Percentiles rank a stretch among this genome's conserved stretches.
phyloP scores from a whole-genome alignment of 2,888 invertebrate genomes.

The Patella depressa region DNA sequence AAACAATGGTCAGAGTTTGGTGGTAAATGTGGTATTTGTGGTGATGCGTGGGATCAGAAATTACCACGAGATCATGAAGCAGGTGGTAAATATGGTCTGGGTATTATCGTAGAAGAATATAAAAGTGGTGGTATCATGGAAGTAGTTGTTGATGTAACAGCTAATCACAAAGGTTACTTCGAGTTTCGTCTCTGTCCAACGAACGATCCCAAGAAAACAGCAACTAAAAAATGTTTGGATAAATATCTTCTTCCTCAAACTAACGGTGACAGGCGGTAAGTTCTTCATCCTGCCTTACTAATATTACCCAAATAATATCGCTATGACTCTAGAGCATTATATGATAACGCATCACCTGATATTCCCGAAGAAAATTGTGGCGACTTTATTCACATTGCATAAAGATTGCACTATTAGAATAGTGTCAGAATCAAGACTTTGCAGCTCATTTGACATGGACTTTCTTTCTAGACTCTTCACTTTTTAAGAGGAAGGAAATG shows the following conservation, averaged over 20 bases:
- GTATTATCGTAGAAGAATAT: not conserved
- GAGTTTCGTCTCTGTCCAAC: constrained; percentile 1
- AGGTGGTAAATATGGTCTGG: not conserved
- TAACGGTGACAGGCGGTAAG: not conserved
- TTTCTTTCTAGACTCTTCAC: too few relatives aligned
- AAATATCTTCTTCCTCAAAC: not conserved
- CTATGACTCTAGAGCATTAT: too few relatives aligned
- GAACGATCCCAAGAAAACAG: not conserved
- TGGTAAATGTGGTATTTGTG: constrained; percentile 2
- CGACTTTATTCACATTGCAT: too few relatives aligned
- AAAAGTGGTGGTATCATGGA: not conserved
- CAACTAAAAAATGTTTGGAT: not conserved
- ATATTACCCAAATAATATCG: too few relatives aligned
- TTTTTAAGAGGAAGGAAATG: too few relatives aligned
- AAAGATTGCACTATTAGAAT: too few relatives aligned
- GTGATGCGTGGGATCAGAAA: not conserved
- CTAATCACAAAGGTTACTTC: not conserved
- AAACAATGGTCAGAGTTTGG: not conserved
- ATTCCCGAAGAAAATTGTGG: too few relatives aligned
- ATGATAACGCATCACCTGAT: too few relatives aligned
- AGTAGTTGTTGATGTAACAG: not conserved
- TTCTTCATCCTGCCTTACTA: too few relatives aligned
- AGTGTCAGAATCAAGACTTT: too few relatives aligned
- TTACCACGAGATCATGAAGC: constrained; percentile 2
- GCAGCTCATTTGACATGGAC: too few relatives aligned